Evolutionary conservation across 2,888 invertebrate genomes (phyloP).

Genomic region (Drosophila paracracens): DNA sequence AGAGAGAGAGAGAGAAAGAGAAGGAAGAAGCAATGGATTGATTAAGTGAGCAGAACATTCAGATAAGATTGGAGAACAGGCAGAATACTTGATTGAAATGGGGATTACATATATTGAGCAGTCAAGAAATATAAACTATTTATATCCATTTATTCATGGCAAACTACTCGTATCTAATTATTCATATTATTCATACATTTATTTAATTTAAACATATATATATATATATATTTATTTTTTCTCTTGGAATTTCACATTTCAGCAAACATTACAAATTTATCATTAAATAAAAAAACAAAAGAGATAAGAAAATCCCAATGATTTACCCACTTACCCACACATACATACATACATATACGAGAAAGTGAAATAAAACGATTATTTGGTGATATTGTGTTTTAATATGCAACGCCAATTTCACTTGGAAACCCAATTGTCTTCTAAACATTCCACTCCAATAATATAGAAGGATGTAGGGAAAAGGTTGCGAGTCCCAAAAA

Average conservation of each 20-base stretch:
- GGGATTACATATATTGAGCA: slow-evolving; percentile 16
- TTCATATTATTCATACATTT: slow-evolving; percentile 27
- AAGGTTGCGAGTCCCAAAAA: background rate
- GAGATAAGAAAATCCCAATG: slow-evolving; percentile 8
- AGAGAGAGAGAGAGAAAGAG: slow-evolving; percentile 4
- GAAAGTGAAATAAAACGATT: slow-evolving; percentile 67
- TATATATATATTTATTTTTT: slow-evolving; percentile 23
- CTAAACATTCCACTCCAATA: background rate
- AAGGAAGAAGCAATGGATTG: background rate
- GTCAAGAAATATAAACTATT: slow-evolving; percentile 44
- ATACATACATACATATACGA: slow-evolving; percentile 33
- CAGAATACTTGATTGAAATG: slow-evolving; percentile 8
- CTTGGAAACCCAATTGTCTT: slow-evolving; percentile 9
- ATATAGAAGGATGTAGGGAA: background rate
- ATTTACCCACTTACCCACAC: slow-evolving; percentile 21
- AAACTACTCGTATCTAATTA: slow-evolving; percentile 36
- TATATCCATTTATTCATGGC: slow-evolving; percentile 61
- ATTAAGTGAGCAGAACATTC: slow-evolving; percentile 3
- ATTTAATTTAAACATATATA: slow-evolving; percentile 4
- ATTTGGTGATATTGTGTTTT: slow-evolving; percentile 73
- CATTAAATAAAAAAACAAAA: slow-evolving; percentile 19
- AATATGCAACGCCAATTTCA: slow-evolving; percentile 41
- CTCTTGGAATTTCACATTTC: slow-evolving; percentile 51
- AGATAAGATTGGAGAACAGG: slow-evolving; percentile 10
- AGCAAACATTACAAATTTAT: slow-evolving; percentile 38